phyloP scores from a whole-genome alignment of 2,113 vertebrate genomes.

The Vulpes vulpes region DNA sequence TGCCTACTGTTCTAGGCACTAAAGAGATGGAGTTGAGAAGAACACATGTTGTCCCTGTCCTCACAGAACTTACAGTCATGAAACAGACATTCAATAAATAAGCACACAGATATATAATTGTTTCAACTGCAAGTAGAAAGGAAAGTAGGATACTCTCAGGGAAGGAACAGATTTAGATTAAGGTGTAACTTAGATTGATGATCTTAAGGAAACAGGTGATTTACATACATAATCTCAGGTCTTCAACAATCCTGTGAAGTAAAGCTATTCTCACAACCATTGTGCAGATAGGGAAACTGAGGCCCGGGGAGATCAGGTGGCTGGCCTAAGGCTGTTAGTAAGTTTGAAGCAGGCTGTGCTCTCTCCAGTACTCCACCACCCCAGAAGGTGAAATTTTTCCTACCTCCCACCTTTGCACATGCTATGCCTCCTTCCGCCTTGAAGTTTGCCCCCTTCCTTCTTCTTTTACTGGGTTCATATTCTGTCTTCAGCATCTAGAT shows the following conservation, averaged over 20 bases:
- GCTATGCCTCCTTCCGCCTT: background rate
- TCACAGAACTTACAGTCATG: background rate
- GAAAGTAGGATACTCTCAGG: background rate
- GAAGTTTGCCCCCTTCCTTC: background rate
- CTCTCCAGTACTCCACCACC: background rate
- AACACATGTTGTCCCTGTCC: background rate
- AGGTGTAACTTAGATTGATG: background rate
- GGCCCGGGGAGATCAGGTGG: background rate
- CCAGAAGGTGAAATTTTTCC: background rate
- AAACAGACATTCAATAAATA: background rate
- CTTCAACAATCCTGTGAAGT: background rate
- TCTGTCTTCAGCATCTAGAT: background rate
- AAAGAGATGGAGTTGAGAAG: background rate
- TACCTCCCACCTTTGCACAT: background rate
- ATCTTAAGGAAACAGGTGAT: background rate
- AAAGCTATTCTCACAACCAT: background rate
- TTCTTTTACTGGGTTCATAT: background rate
- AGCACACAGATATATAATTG: background rate
- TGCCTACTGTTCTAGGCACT: background rate
- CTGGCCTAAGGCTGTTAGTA: background rate
- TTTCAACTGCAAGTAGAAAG: background rate
- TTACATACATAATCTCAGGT: background rate
- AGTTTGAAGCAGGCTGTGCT: background rate
- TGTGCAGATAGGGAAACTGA: background rate
- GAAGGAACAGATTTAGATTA: background rate